Conservation (phyloP, 1,140 invertebrate genomes). For the Belonocnema kinseyi region DNA sequence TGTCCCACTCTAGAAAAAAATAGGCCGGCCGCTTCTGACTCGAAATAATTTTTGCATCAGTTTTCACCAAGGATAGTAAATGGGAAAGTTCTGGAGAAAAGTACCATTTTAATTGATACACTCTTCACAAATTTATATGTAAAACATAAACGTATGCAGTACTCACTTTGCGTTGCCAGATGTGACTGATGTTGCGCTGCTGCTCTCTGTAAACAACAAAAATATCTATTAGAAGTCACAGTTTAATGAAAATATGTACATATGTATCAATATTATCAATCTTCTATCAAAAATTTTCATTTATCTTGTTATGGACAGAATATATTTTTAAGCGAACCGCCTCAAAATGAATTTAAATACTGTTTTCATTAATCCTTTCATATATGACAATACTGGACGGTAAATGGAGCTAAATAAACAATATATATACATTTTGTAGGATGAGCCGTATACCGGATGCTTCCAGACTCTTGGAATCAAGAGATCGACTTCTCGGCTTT, state of each 20-base stretch:
- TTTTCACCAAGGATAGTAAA: no score
- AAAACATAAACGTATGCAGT: neutral
- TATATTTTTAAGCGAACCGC: no score
- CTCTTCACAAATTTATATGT: neutral
- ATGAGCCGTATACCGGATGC: constrained; percentile 81
- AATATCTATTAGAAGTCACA: constrained; percentile 26
- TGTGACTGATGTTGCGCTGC: constrained; percentile 80
- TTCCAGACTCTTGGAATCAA: constrained; percentile 86
- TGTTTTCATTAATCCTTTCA: neutral
- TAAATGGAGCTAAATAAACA: neutral
- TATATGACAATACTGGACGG: neutral
- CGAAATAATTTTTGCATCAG: no score
- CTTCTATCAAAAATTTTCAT: neutral
- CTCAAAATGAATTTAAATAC: no score
- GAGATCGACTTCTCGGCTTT: constrained; percentile 84
- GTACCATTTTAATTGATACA: neutral
- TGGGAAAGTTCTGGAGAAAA: no score
- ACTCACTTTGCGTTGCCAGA: constrained; percentile 79
- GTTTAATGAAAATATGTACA: neutral
- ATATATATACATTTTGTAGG: constrained; percentile 72
- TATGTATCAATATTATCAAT: neutral
- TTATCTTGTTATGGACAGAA: neutral
- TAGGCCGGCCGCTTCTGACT: no score
- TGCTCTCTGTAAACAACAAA: constrained; percentile 79
- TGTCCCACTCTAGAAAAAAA: no score